These are phyloP conservation scores for Australoheros facetus DNA, from an alignment of 2,797 vertebrate genomes.

Conservation along the genomic window DNA sequence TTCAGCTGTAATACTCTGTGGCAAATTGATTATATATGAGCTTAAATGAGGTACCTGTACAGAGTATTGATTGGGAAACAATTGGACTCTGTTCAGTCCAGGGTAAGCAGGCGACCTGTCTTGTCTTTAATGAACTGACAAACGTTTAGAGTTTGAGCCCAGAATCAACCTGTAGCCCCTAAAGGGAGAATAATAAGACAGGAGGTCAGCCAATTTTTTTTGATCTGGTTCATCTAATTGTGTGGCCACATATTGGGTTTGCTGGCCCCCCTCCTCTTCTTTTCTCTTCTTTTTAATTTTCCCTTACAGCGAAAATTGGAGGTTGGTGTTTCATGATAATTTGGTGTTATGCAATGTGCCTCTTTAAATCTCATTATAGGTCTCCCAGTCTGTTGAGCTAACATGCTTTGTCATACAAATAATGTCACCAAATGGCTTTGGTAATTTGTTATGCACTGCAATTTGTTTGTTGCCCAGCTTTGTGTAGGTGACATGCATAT, in stretches of 20 bases:
- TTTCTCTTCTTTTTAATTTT: conserved; percentile 27
- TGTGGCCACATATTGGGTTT: conserved; percentile 9
- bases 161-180: conserved; percentile 4
- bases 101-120: conserved; percentile 17
- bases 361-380: conserved; percentile 43
- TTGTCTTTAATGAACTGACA: conserved; percentile 48
- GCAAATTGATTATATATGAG: conserved; percentile 63
- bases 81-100: conserved; percentile 16
- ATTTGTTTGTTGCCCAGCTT: conserved; percentile 52
- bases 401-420: conserved; percentile 59
- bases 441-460: conserved; percentile 49
- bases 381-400: conserved; percentile 36
- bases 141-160: conserved; percentile 20
- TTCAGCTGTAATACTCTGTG: conserved; percentile 30
- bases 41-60: conserved; percentile 44
- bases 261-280: background rate
- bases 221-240: conserved; percentile 5
- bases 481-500: conserved; percentile 43
- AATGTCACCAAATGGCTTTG: conserved; percentile 47
- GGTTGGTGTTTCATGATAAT: conserved; percentile 37
- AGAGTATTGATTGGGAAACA: conserved; percentile 53
- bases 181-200: background rate
- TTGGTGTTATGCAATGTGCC: conserved; percentile 11
- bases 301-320: conserved; percentile 12
- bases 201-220: conserved; percentile 17